phyloP scores from a whole-genome alignment of 1,140 invertebrate species.

The Caligus rogercresseyi region DNA sequence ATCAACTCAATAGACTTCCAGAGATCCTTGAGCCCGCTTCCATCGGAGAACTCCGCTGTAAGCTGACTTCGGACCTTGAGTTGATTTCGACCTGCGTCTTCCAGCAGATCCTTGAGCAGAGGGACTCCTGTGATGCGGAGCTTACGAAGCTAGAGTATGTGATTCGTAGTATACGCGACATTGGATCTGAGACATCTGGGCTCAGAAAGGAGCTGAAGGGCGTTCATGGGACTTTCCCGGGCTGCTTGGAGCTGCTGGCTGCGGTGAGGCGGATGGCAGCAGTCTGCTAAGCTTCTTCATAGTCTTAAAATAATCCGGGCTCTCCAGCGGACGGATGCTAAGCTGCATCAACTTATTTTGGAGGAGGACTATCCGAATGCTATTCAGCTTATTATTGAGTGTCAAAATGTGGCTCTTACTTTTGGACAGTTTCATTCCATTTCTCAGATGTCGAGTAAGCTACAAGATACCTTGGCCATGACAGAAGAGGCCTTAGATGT shows the following conservation, averaged over 20 bases:
- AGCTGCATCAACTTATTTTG: constrained; percentile 55
- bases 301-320: background rate
- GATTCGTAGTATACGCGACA: background rate
- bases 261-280: background rate
- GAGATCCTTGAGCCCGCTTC: too few species aligned
- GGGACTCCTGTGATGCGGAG: background rate
- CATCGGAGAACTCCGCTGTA: too few species aligned
- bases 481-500: constrained; percentile 79
- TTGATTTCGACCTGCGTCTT: background rate
- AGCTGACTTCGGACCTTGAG: background rate
- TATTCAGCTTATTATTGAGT: constrained; percentile 67
- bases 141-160: background rate
- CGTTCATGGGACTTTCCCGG: background rate
- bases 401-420: constrained; percentile 57
- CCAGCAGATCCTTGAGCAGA: background rate
- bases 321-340: constrained; percentile 48
- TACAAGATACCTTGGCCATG: constrained; percentile 76
- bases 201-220: background rate
- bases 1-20: too few species aligned
- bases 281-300: background rate
- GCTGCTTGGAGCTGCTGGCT: background rate
- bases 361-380: constrained; percentile 74
- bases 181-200: too few species aligned
- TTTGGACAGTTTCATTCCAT: constrained; percentile 71
- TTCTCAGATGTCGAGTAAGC: constrained; percentile 57